Base-by-base conservation (phyloP, 2,797 vertebrate genomes). In the Sebastiscus tertius region DNA sequence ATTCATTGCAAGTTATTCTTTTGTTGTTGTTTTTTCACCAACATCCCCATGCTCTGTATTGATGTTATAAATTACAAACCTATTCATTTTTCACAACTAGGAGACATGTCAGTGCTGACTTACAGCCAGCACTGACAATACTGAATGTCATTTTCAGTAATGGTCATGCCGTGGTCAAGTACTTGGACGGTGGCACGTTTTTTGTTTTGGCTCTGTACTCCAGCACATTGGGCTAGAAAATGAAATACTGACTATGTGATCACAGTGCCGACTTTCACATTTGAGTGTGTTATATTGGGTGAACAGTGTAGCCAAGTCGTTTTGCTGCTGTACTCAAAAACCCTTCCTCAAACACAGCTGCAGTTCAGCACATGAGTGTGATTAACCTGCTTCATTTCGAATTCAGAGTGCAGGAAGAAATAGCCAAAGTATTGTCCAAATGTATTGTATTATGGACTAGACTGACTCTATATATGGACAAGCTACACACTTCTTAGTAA, bases 121-220 rank as follows among this genome's bases (percentile, higher is more conserved):
- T 6, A 22, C 2, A 69, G n/a, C 8, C 26, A 27, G n/a, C 6
- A 22, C 4, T 52, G n/a, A 34, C 8, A 63, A n/a, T n/a, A 27
- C 3, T 39, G 22, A 39, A 36, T 54, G 24, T 75, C 5, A 61
- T 81, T 58, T 62, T n/a, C 26, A 72, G 26, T n/a, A 8, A 70
- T 62, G 20, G 16, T 42, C 36, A 71, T 59, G 33, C 39, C 33
- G 62, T 27, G 11, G 18, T 55, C 67, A 68, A 11, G 13, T 8
- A 46, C 58, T 62, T 34, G 8, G 42, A 55, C 6, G 8, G 46
- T 52, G 20, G 4, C n/a, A n/a, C 26, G 26, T 36, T 34, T 74
- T 54, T 65, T 74, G 29, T 72, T 67, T 59, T 67, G 34, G 34
- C 63, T 75, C 66, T 55, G 22, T 49, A 49, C 46, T 49, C 46